Percentiles rank a stretch among this genome's conserved stretches.
Conservation (phyloP, 2,113 vertebrate genomes). For the Leptodactylus fuscus region DNA sequence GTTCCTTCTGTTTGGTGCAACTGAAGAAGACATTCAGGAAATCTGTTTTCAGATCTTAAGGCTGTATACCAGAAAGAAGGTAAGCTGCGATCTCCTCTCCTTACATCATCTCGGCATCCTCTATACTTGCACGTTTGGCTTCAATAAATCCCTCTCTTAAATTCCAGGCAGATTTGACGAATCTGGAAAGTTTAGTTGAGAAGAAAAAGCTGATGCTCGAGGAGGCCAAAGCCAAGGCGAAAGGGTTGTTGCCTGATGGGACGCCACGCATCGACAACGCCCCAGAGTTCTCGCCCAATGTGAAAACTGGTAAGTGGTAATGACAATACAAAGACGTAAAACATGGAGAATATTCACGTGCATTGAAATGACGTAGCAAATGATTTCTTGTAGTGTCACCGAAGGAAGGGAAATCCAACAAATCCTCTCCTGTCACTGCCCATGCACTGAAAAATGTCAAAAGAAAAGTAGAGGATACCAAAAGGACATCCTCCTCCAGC, state of each 20-base stretch:
- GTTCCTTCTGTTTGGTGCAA: slow-evolving; percentile 84
- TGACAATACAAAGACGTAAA: neutral
- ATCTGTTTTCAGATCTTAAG: slow-evolving; percentile 82
- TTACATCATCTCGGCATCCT: no score
- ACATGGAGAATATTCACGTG: no score
- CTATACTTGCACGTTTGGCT: neutral
- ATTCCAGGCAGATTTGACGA: slow-evolving; percentile 74
- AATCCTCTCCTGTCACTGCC: slow-evolving; percentile 72
- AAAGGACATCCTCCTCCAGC: slow-evolving; percentile 70
- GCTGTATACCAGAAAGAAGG: slow-evolving; percentile 81
- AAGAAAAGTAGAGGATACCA: slow-evolving; percentile 72
- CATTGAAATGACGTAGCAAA: neutral
- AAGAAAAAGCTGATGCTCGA: slow-evolving; percentile 76
- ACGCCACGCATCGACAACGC: slow-evolving; percentile 69
- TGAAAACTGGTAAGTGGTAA: slow-evolving; percentile 73
- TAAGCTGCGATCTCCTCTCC: no score
- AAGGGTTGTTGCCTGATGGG: slow-evolving; percentile 70
- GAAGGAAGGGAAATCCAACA: slow-evolving; percentile 74
- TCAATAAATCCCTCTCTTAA: neutral
- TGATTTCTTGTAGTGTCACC: slow-evolving; percentile 73
- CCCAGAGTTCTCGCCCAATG: slow-evolving; percentile 78
- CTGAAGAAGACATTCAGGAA: slow-evolving; percentile 83
- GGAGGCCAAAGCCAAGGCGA: slow-evolving; percentile 79
- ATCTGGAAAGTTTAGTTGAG: slow-evolving; percentile 77
- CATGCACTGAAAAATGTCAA: slow-evolving; percentile 76